Percentiles rank a stretch among this genome's conserved stretches.
Evolutionary conservation across 2,797 vertebrate species (phyloP).

Genomic region (Dicrostonyx torquatus): DNA sequence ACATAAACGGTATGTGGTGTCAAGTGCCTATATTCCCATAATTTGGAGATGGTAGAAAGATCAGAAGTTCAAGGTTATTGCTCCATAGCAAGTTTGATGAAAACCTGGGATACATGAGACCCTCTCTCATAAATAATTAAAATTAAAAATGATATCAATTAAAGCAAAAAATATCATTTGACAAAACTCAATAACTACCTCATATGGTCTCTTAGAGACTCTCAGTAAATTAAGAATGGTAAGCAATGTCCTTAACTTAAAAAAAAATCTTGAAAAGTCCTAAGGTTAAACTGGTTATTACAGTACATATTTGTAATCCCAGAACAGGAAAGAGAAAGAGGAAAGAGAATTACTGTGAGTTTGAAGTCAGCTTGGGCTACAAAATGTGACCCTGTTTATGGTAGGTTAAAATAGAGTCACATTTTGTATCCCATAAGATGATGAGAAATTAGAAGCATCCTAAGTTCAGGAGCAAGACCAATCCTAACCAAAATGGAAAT

Average conservation of each 20-base stretch:
- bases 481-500: background rate
- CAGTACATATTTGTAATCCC: background rate
- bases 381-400: background rate
- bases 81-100: background rate
- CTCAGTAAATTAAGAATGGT: background rate
- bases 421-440: too few relatives aligned
- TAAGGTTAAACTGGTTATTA: background rate
- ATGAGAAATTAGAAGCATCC: background rate
- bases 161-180: background rate
- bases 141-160: background rate
- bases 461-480: background rate
- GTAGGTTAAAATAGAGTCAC: too few relatives aligned
- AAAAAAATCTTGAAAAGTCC: background rate
- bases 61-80: background rate
- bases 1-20: background rate
- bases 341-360: background rate
- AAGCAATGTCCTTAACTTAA: background rate
- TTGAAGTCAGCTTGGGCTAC: background rate
- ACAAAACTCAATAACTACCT: background rate
- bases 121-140: background rate
- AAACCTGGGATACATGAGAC: background rate
- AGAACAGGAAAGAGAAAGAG: too few relatives aligned
- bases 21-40: background rate
- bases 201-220: background rate
- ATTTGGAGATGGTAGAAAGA: background rate